Conservation (phyloP, 1,140 invertebrate species). For the Calephelis nemesis region DNA sequence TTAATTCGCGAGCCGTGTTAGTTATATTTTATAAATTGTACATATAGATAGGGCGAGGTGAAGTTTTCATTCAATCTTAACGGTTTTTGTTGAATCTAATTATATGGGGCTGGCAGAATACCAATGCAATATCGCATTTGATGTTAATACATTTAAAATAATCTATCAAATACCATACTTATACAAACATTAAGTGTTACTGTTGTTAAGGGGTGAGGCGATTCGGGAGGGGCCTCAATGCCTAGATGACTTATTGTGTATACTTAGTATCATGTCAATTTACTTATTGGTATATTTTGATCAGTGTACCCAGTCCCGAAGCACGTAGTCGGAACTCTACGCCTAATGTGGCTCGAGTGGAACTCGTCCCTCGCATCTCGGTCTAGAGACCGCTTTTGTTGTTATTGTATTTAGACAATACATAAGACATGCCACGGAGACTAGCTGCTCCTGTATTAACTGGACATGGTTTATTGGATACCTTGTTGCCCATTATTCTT, state of each 20-base stretch:
- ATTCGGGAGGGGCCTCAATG: conserved; percentile 28
- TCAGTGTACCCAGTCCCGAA: conserved; percentile 13
- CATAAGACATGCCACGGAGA: conserved; percentile 43
- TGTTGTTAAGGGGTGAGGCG: conserved; percentile 42
- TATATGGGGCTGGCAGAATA: conserved; percentile 57
- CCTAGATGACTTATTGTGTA: conserved; percentile 13
- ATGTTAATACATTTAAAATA: conserved; percentile 44
- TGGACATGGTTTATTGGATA: conserved; percentile 36
- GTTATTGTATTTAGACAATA: conserved; percentile 51
- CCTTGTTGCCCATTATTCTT: conserved; percentile 18
- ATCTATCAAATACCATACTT: conserved; percentile 56
- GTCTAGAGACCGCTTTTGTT: conserved; percentile 47
- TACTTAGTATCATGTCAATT: conserved; percentile 18
- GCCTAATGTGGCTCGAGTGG: conserved; percentile 22
- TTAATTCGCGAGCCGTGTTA: conserved; percentile 70
- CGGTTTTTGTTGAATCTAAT: conserved; percentile 65
- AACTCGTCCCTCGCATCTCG: conserved; percentile 58
- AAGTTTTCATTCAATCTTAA: conserved; percentile 60
- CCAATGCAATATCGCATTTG: conserved; percentile 65
- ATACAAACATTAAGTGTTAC: conserved; percentile 57
- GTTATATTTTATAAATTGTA: conserved; percentile 70
- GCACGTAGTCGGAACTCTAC: conserved; percentile 12
- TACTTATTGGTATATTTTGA: conserved; percentile 10
- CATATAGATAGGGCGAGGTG: conserved; percentile 72
- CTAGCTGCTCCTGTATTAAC: conserved; percentile 53